Conservation (phyloP, 30 jellyfish, hydroid and myxozoan genomes). For the Sanderia malayensis region DNA sequence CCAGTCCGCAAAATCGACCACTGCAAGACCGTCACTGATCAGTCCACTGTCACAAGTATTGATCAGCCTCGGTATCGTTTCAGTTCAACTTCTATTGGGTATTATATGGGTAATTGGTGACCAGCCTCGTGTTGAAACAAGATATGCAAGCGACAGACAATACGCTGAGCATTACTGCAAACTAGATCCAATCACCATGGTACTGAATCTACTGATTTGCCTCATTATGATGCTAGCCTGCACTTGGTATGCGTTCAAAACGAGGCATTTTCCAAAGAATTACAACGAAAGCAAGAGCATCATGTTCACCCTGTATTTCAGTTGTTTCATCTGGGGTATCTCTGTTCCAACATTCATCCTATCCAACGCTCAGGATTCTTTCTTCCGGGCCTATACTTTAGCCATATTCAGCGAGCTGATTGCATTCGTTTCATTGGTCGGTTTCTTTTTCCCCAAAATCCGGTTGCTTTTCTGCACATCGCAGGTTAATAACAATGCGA, state of each 20-base stretch:
- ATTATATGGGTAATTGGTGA: constrained; percentile 70
- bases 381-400: constrained; percentile 40
- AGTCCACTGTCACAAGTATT: constrained; percentile 71
- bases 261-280: constrained; percentile 84
- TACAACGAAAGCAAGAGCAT: constrained; percentile 84
- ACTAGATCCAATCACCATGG: constrained; percentile 48
- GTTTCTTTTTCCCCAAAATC: constrained; percentile 41
- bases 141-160: constrained; percentile 29
- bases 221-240: constrained; percentile 68
- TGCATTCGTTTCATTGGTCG: constrained; percentile 42
- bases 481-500: constrained; percentile 23
- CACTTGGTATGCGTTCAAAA: constrained; percentile 74
- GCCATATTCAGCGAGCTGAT: constrained; percentile 38
- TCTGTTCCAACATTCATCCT: constrained; percentile 48
- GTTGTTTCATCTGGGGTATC: constrained; percentile 82
- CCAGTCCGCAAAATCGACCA: constrained; percentile 56
- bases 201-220: constrained; percentile 54
- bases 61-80: constrained; percentile 51
- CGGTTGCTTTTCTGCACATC: constrained; percentile 29
- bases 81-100: constrained; percentile 49
- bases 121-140: constrained; percentile 19
- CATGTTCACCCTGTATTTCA: constrained; percentile 75
- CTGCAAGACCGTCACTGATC: constrained; percentile 59
- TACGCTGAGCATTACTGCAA: constrained; percentile 14
- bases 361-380: constrained; percentile 17